A percentile compares a stretch with the other conserved stretches of the same genome.
Conservation (phyloP, 1,140 invertebrate genomes). For the Drosophila watanabei region DNA sequence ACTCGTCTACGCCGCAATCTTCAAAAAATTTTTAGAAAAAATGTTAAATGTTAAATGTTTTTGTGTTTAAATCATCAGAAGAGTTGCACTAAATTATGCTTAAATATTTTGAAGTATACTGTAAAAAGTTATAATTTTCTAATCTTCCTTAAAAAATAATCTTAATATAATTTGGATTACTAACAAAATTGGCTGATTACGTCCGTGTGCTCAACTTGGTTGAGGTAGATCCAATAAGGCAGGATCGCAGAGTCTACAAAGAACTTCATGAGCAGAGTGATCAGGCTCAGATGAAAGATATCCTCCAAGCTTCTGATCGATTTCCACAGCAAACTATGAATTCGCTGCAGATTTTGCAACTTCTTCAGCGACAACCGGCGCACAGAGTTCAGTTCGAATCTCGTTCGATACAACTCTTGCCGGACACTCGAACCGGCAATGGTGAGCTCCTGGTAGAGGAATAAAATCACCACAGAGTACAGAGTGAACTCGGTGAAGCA, state of each 20-base stretch:
- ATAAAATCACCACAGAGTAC: constrained; percentile 34
- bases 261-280: constrained; percentile 31
- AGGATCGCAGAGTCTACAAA: constrained; percentile 45
- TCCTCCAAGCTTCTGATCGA: constrained; percentile 39
- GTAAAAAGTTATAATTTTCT: too few species aligned
- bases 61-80: too few species aligned
- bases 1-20: constrained; percentile 52
- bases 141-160: too few species aligned
- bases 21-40: neutral
- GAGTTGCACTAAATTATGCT: too few species aligned
- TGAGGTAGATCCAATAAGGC: constrained; percentile 62
- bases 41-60: neutral
- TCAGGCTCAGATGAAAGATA: constrained; percentile 51
- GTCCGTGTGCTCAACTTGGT: neutral
- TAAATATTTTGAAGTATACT: too few species aligned
- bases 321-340: constrained; percentile 52
- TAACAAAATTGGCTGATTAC: constrained; percentile 12
- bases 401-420: constrained; percentile 20
- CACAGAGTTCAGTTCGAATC: constrained; percentile 24
- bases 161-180: constrained; percentile 8
- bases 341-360: constrained; percentile 19
- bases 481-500: constrained; percentile 49
- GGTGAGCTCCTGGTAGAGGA: constrained; percentile 50
- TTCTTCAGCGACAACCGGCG: constrained; percentile 23
- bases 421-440: constrained; percentile 19